Evolutionary conservation across 2,797 vertebrate genomes (phyloP).

Genomic region (Sus cebifrons): DNA sequence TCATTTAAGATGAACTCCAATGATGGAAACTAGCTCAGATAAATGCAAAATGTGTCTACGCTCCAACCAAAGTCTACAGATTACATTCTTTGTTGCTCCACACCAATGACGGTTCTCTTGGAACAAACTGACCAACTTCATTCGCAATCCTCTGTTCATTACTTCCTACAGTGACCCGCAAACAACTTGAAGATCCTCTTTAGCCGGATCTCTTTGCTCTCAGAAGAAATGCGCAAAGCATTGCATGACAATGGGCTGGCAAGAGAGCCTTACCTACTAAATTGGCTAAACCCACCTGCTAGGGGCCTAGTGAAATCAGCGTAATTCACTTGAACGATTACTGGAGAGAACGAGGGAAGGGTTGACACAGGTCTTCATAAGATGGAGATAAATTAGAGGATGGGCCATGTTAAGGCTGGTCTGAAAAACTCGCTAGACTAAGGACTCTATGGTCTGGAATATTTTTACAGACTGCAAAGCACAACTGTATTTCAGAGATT

Average conservation of each 20-base stretch:
- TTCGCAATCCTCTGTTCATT: background rate
- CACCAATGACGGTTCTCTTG: background rate
- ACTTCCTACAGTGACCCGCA: background rate
- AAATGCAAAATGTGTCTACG: background rate
- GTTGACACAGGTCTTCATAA: background rate
- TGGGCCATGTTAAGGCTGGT: background rate
- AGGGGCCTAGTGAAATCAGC: background rate
- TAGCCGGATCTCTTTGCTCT: conserved; percentile 33
- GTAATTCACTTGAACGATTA: background rate
- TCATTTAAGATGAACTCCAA: conserved; percentile 42
- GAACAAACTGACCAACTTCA: background rate
- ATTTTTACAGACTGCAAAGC: conserved; percentile 17
- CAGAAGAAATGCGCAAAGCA: background rate
- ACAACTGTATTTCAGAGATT: background rate
- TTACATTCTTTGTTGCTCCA: background rate
- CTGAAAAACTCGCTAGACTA: conserved; percentile 5
- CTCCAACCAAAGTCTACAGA: background rate
- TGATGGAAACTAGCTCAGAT: background rate
- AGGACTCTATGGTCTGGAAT: background rate
- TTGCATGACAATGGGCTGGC: background rate
- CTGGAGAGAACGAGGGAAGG: background rate
- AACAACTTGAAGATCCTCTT: conserved; percentile 10
- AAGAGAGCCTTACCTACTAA: background rate
- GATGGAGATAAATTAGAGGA: background rate
- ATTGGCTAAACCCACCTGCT: background rate